Evolutionary conservation across 2,888 invertebrate species (phyloP), one percentile per base, ranked within the genome.

Genomic region (Acleris literana): DNA sequence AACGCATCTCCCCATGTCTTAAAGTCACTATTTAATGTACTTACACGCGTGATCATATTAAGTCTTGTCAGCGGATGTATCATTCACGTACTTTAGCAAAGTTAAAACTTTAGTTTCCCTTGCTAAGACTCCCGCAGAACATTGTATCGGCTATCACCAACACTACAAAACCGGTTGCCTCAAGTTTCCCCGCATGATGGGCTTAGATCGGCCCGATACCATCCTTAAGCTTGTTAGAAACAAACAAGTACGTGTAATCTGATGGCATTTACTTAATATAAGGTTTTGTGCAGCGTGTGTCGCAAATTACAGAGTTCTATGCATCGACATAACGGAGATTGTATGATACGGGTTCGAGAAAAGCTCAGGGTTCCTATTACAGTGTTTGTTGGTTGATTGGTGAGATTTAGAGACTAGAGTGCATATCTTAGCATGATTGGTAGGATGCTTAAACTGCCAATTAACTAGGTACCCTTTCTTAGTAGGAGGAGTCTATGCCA

Each of bases 141-240:
- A 3, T 52, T 25, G 61, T 61, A 52, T 53, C 25, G 33, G 51
- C 56, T 49, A 59, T 51, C 55, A 60, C 44, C 60, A 56, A 18
- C 39, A 13, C 39, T 29, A 49, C 44, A 16, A 29, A 66, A 66
- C 65, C 56, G 61, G 61, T 61, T 22, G 33, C 16, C 22, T 52
- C 56, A 18, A 29, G 60, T 60, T 51, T 33, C 7, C 64, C 55
- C 25, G 39, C 60, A 22, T 25, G 57, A 61, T 57, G 39, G 51
- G 17, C 46, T 56, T 20, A n/a, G 66, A 62, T 62, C 39, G 44
- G 9, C 25, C 60, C 51, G 66, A 66, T 66, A 66, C 20, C 62
- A 66, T 57, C 65, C 60, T 49, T 48, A 33, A 62, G 57, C 66
- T 66, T 48, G 66, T 66, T 66, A 62, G 57, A 39, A 66, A 61